Conservation (phyloP, 2,888 invertebrate genomes). For the Drosophila mercatorum region DNA sequence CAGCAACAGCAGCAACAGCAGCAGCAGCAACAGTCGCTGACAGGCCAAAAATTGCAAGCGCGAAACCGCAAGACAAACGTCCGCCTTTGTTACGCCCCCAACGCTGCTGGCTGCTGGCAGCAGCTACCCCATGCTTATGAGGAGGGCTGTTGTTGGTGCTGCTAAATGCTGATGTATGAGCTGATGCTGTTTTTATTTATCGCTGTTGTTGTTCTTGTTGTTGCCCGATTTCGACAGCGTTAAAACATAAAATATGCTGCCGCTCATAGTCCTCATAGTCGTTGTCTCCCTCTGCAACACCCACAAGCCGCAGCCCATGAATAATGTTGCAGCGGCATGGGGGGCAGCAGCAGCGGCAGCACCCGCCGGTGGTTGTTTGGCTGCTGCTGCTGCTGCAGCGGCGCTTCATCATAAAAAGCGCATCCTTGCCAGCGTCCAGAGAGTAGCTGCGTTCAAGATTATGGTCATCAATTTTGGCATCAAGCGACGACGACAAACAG, state of each 20-base stretch:
- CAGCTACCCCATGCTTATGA: conserved; percentile 43
- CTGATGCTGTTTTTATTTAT: conserved; percentile 44
- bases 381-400: conserved; percentile 57
- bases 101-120: conserved; percentile 1
- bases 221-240: conserved; percentile 80
- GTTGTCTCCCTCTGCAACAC: conserved; percentile 9
- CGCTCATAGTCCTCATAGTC: conserved; percentile 47
- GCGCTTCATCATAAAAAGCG: conserved; percentile 77
- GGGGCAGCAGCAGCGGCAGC: conserved; percentile 15
- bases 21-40: conserved; percentile 64
- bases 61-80: conserved; percentile 74
- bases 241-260: conserved; percentile 82
- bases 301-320: conserved; percentile 56
- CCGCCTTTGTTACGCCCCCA: conserved; percentile 19
- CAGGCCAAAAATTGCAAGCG: conserved; percentile 73
- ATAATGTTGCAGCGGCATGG: conserved; percentile 67
- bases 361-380: conserved; percentile 29
- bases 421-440: conserved; percentile 66
- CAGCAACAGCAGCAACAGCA: conserved; percentile 15
- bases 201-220: conserved; percentile 51
- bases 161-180: conserved; percentile 79
- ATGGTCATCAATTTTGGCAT: conserved; percentile 83
- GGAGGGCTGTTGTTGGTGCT: conserved; percentile 43
- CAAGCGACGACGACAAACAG: conserved; percentile 73
- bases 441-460: conserved; percentile 73